Evolutionary conservation across 2,888 invertebrate genomes (phyloP).

Genomic region (Cordilura impudica): DNA sequence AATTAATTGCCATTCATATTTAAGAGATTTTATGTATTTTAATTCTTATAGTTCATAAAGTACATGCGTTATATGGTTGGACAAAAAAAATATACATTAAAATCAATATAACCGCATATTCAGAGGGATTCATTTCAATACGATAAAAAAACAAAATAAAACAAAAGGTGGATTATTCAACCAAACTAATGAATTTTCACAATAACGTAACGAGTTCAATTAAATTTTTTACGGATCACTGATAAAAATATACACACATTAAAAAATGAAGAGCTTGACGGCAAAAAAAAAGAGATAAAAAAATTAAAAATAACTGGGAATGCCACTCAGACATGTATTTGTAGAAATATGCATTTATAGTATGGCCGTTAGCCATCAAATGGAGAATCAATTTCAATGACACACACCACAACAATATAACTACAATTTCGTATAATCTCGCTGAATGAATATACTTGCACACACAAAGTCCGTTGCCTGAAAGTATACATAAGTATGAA

Average conservation of each 20-base stretch:
- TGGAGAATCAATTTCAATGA: constrained; percentile 29
- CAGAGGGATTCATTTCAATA: no score
- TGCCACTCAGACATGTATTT: neutral
- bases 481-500: neutral
- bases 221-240: constrained; percentile 33
- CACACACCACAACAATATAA: constrained; percentile 28
- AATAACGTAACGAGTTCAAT: constrained; percentile 46
- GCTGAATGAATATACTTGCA: neutral
- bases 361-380: neutral
- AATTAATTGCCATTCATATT: no score
- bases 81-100: no score
- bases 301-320: neutral
- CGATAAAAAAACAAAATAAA: no score
- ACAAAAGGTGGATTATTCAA: constrained; percentile 15
- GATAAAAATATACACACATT: neutral
- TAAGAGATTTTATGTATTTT: no score
- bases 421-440: neutral
- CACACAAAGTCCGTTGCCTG: neutral
- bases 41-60: no score
- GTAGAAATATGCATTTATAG: neutral
- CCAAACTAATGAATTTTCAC: constrained; percentile 44
- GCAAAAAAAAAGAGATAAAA: neutral
- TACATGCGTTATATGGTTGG: no score
- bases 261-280: neutral
- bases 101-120: no score